phyloP scores from a whole-genome alignment of 2,888 invertebrate species.

The Heliconius cydno region DNA sequence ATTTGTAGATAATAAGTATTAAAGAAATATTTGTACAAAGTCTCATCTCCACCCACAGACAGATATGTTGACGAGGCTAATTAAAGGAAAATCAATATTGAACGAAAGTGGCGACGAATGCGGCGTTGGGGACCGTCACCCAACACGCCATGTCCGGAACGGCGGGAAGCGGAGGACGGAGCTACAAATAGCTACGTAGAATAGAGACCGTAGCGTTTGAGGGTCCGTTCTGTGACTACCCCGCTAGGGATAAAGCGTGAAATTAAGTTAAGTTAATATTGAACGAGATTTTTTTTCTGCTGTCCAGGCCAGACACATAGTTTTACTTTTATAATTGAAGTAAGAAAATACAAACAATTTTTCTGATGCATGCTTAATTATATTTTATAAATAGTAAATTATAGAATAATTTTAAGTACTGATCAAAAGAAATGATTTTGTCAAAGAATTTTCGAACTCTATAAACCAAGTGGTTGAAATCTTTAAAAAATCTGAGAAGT shows the following conservation, averaged over 20 bases:
- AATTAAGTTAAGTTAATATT: not conserved
- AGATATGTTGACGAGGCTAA: not conserved
- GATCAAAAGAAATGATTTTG: not conserved
- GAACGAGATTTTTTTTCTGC: not conserved
- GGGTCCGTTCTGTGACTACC: too few relatives aligned
- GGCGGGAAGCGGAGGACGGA: too few relatives aligned
- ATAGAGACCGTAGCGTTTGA: too few relatives aligned
- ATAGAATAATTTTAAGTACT: not conserved
- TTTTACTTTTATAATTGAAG: too few relatives aligned
- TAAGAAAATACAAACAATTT: not conserved
- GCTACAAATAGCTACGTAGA: too few relatives aligned
- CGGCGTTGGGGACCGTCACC: too few relatives aligned
- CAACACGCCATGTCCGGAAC: too few relatives aligned
- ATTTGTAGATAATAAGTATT: not conserved
- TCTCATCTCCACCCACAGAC: not conserved
- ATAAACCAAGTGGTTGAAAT: not conserved
- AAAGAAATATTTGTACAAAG: constrained; percentile 9
- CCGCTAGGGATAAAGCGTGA: too few relatives aligned
- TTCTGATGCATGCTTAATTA: not conserved
- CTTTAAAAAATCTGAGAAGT: too few relatives aligned
- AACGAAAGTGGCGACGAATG: not conserved
- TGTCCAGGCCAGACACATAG: not conserved
- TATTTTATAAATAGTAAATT: not conserved
- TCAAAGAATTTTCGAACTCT: not conserved
- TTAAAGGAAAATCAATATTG: not conserved